Evolutionary conservation across 1,140 invertebrate genomes (phyloP), one percentile per base, ranked within the genome.

Genomic region (Drosophila ohnishii): DNA sequence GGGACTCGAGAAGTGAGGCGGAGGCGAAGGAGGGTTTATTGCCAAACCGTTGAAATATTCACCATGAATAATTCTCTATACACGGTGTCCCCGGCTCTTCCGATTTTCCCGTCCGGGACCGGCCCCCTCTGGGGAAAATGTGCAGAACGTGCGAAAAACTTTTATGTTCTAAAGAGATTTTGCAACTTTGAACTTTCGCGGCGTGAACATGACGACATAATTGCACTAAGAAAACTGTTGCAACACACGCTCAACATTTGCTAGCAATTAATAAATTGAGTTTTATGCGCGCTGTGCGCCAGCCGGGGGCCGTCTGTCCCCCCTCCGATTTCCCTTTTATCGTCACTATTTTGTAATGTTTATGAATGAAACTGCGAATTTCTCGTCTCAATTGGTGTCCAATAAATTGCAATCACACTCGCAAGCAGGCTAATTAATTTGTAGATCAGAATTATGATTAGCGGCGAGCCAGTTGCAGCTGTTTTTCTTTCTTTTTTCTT

Each of bases 361-460:
- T 84, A 88, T 87, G 83, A 87, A 87, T 87, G 83, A 85, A 87
- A 75, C 74, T 75, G 51, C 39, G 60, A 53, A 74, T 74, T 71
- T 56, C 51, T 63, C 84, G 39, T 88, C 75, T 83, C 83, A 83
- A 86, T 86, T 75, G 84, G 77, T 88, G 85, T 88, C 84, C 77
- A 84, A 88, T 88, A 88, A 88, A 88, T 88, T 88, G 84, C 80
- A 84, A 88, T 88, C 80, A 88, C 84, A 88, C 84, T 88, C 79
- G 64, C 53, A 34, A 48, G 83, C 51, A 64, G 64, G 72, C 77
- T 87, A 87, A 86, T 86, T 86, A 86, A 83, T 86, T 86, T 86
- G 79, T 86, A 83, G 83, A 86, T 86, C 72, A 87, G 62, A 86
- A 86, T 86, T 88, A 87, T 86, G 83, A 87, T 86, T 83, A 76